phyloP scores from a whole-genome alignment of 2,888 invertebrate species.

The Conistra vaccinii region DNA sequence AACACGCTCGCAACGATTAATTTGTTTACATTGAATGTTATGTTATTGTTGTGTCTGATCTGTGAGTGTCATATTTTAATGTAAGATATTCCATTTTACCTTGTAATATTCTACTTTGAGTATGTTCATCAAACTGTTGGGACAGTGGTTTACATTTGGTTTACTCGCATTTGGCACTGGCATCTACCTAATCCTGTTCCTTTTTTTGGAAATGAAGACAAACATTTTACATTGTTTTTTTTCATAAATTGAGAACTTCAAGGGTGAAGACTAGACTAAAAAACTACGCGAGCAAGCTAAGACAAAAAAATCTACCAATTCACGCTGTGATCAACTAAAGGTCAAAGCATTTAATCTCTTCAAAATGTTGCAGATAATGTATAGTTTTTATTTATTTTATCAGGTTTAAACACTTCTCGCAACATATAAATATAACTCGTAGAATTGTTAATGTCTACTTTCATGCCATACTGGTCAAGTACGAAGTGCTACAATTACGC shows the following conservation, averaged over 20 bases:
- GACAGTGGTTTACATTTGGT: neutral
- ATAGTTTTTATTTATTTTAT: neutral
- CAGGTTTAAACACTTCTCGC: neutral
- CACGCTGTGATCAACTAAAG: neutral
- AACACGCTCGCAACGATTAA: conserved; percentile 21
- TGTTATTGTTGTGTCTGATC: conserved; percentile 8
- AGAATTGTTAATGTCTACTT: neutral
- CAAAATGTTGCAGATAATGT: neutral
- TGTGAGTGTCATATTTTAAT: neutral
- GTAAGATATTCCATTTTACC: conserved; percentile 10
- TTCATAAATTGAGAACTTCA: neutral
- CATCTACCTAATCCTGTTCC: neutral
- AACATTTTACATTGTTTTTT: neutral
- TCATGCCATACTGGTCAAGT: neutral
- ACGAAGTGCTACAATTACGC: neutral
- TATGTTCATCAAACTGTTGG: neutral
- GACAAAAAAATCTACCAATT: no score
- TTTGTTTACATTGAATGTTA: neutral
- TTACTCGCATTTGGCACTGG: neutral
- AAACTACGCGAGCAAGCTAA: neutral
- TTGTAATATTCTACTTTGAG: neutral
- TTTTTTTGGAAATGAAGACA: neutral
- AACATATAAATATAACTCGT: no score
- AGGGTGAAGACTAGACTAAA: no score
- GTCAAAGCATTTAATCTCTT: neutral